Base-by-base conservation (phyloP, 2,888 invertebrate species). In the Eupeodes latifasciatus region DNA sequence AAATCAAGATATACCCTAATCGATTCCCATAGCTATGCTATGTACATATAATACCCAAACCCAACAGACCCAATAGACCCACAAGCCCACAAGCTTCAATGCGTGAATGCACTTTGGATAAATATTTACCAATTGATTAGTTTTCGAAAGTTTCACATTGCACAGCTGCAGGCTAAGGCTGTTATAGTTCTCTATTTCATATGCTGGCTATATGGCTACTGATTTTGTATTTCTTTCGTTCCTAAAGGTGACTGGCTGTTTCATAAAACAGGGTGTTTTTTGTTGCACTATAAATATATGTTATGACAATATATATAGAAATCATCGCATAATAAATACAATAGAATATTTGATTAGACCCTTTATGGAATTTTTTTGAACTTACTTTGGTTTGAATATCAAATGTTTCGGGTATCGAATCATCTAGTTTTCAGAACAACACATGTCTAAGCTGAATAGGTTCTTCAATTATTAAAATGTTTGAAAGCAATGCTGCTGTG, bases 51-150 rank as follows among this genome's bases (percentile, higher is more conserved):
- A 19, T 19, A 27, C 27, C 27, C 27, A 27, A 27, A 27, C 27
- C 27, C 27, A 27, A 27, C 27, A 77, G 44, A 81, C 62, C 14
- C 3, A 75, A 40, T 36, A 59, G 78, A 51, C 67, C 75, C 64
- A 12, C 40, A 64, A 19, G 10, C 19, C 55, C 19, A 19, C 27
- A 47, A 81, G 74, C 81, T 71, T 67, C 53, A 67, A 59, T 88
- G 85, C 85, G 88, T 88, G 81, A 84, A 88, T 88, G 88, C 88
- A 88, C 85, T 88, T 78, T 88, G 85, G 78, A 81, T 78, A 88
- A 88, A 88, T 88, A 88, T 88, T 88, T 88, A 88, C 88, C 85
- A 75, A 88, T 88, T 88, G 88, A 88, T 88, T 88, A 88, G 88
- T 88, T 88, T 88, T 85, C 75, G 78, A 84, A 77, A 74, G 88